These are phyloP conservation scores for Trichoplusia ni DNA, from an alignment of 1,140 invertebrate species.

Conservation along the genomic window DNA sequence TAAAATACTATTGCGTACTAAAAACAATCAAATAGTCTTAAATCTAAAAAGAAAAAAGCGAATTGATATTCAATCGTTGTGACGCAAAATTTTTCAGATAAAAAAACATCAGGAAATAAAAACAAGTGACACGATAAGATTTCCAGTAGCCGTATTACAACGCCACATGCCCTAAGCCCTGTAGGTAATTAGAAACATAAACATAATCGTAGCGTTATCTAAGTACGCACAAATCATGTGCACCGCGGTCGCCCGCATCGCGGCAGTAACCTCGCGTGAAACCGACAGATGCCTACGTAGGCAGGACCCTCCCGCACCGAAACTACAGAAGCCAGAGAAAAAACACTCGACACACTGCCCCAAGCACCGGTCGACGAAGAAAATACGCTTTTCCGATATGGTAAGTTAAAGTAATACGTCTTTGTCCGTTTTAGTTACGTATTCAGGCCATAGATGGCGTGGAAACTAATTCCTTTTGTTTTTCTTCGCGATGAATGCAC, in stretches of 20 bases:
- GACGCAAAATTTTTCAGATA: no score
- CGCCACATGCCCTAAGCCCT: slow-evolving; percentile 11
- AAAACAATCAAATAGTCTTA: no score
- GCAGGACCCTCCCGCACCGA: slow-evolving; percentile 32
- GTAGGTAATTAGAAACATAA: slow-evolving; percentile 26
- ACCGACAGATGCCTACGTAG: slow-evolving; percentile 51
- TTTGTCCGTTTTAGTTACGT: neutral
- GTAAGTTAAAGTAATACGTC: slow-evolving; percentile 43
- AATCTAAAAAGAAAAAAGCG: neutral
- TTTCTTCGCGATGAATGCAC: slow-evolving; percentile 4
- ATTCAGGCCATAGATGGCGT: neutral
- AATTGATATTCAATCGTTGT: neutral
- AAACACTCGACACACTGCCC: slow-evolving; percentile 38
- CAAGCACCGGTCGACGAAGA: slow-evolving; percentile 32
- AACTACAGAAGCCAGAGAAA: no score
- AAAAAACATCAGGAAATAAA: no score
- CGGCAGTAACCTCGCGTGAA: slow-evolving; percentile 53
- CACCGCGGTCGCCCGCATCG: slow-evolving; percentile 47
- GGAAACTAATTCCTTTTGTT: slow-evolving; percentile 4
- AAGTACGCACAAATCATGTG: slow-evolving; percentile 43
- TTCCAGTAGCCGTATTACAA: neutral
- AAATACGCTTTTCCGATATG: slow-evolving; percentile 44
- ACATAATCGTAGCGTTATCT: slow-evolving; percentile 43
- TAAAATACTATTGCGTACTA: no score
- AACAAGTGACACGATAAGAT: neutral